Evolutionary conservation across 2,113 vertebrate genomes (phyloP), one percentile per base, ranked within the genome.

Genomic region (Poeciliopsis prolifica): DNA sequence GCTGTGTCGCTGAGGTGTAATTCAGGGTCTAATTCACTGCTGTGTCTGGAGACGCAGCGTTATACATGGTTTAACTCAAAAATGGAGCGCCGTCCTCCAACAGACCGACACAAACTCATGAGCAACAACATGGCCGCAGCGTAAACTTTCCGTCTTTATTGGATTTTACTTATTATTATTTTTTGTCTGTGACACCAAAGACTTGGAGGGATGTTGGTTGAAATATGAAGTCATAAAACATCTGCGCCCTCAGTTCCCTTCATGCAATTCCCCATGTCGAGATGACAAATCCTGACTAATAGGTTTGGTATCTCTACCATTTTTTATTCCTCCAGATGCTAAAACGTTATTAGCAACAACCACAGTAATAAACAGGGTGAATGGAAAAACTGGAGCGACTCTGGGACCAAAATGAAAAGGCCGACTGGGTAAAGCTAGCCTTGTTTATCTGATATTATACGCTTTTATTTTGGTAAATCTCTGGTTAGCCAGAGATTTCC

Each of bases 211-310:
- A 74, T 11, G 33, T 65, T 22, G 63, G 72, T 69, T 88, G 78
- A 87, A 86, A 75, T 76, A 87, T 81, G 72, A 84, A 86, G 65
- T 72, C 77, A 78, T 86, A 83, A 88, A 78, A 80, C 82, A 66
- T 77, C 78, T 71, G 84, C 8, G 28, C 82, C 80, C 81, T 79
- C 37, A 78, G 82, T 74, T 72, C 68, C 60, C 60, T 62, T 62
- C n/a, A 19, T 67, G 64, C 74, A 69, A 74, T 81, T 74, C 76
- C 66, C 72, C 67, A 80, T 84, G 84, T 87, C 29, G 51, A 76
- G 73, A 84, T 88, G 83, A 90, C 83, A 85, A 85, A 85, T 84
- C 72, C 72, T 26, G 67, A 81, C 77, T 65, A 76, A 19, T 83
- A 29, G 63, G 79, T 78, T 79, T 68, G 33, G 65, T 3, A 68